Percentiles rank a stretch among this genome's conserved stretches.
Evolutionary conservation across 1,140 invertebrate species (phyloP).

Genomic region (Pectinophora gossypiella): DNA sequence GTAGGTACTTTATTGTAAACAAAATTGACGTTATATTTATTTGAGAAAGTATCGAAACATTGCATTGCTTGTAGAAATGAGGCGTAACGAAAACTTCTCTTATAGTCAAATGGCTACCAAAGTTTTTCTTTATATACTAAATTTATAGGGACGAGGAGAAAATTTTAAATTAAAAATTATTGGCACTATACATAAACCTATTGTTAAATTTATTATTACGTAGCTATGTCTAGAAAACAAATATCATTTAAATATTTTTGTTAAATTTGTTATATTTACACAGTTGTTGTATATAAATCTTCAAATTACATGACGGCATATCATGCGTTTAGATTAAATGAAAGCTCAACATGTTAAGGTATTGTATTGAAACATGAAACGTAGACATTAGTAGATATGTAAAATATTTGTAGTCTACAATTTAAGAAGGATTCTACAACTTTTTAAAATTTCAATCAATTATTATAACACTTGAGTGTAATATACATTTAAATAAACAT

Average conservation of each 20-base stretch:
- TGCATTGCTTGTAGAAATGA: neutral
- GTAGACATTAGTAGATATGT: neutral
- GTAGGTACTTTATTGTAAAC: neutral
- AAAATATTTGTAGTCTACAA: neutral
- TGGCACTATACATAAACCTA: conserved; percentile 11
- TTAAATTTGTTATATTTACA: conserved; percentile 58
- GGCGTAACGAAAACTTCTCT: conserved; percentile 8
- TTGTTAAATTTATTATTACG: conserved; percentile 8
- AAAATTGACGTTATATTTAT: neutral
- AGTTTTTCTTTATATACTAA: conserved; percentile 34
- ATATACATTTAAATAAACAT: neutral
- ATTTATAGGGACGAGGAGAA: conserved; percentile 11
- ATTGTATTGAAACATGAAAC: conserved; percentile 11
- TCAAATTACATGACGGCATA: conserved; percentile 45
- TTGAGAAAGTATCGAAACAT: neutral
- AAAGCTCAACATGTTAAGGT: conserved; percentile 45
- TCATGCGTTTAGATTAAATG: conserved; percentile 41
- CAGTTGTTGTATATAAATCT: conserved; percentile 52
- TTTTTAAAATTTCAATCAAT: neutral
- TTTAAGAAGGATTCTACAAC: neutral
- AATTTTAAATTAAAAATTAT: conserved; percentile 8
- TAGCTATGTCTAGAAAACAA: conserved; percentile 15
- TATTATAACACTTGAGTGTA: neutral
- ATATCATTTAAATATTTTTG: conserved; percentile 25
- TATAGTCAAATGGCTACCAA: conserved; percentile 55